These are phyloP conservation scores for Anisognathus igniventris DNA, from an alignment of 2,797 vertebrate species.

Conservation along the genomic window DNA sequence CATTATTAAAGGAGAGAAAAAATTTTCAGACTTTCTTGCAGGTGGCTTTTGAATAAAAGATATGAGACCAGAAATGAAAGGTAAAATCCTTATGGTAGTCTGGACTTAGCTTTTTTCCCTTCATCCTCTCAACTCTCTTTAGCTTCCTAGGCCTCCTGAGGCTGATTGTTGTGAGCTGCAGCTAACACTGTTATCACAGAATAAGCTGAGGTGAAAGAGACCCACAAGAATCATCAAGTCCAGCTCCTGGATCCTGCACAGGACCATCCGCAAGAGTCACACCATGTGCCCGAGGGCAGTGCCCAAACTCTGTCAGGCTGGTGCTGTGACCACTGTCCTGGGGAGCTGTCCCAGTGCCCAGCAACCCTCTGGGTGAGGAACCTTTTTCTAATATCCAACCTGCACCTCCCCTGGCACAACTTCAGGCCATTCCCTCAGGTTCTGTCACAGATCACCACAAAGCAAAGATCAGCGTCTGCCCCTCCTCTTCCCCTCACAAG, in stretches of 20 bases:
- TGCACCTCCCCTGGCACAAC: fast-evolving
- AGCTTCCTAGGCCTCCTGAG: background rate
- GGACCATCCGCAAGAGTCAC: too few relatives aligned
- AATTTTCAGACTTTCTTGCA: background rate
- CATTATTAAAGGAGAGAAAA: background rate
- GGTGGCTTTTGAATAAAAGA: background rate
- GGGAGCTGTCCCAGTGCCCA: background rate
- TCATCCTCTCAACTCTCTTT: background rate
- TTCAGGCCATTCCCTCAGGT: background rate
- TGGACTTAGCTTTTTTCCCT: background rate
- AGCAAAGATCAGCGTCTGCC: fast-evolving
- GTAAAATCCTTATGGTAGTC: background rate
- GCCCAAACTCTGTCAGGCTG: background rate
- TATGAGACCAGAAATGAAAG: background rate
- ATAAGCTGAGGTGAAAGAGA: fast-evolving
- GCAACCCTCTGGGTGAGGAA: fast-evolving
- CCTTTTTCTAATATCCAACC: fast-evolving
- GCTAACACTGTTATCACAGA: background rate
- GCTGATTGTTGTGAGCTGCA: background rate
- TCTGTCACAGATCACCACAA: background rate
- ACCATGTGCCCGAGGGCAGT: fast-evolving
- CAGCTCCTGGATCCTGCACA: background rate
- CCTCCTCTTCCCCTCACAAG: background rate
- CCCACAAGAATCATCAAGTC: background rate
- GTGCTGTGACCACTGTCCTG: background rate